These are phyloP conservation scores for Pelobates cultripes DNA, from an alignment of 2,797 vertebrate genomes.

Conservation along the genomic window DNA sequence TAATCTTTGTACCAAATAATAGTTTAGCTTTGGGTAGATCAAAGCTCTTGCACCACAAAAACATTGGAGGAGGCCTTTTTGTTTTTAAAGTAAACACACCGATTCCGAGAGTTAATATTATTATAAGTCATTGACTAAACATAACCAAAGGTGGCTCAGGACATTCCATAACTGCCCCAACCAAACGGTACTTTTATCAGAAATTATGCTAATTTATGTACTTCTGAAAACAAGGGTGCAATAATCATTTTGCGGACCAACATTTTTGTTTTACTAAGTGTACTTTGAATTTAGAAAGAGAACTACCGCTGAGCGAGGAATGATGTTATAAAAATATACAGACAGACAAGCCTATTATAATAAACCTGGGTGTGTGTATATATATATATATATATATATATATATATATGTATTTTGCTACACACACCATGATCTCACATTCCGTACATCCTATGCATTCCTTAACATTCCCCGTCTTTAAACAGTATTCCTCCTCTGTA, in stretches of 20 bases:
- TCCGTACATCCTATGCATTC: neutral
- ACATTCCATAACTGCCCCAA: neutral
- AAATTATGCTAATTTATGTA: neutral
- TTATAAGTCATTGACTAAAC: constrained; percentile 16
- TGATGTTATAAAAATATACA: neutral
- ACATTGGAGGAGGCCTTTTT: constrained; percentile 27
- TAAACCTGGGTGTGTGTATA: neutral
- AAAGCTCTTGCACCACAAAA: constrained; percentile 33
- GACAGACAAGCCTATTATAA: neutral
- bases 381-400: neutral
- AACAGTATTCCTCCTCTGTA: neutral
- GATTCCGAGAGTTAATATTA: constrained; percentile 37
- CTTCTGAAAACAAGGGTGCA: neutral
- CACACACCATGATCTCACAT: neutral
- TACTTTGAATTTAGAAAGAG: neutral
- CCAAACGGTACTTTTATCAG: neutral
- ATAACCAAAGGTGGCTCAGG: neutral
- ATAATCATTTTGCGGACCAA: neutral
- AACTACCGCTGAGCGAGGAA: neutral
- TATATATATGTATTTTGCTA: too few relatives aligned
- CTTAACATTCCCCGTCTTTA: neutral
- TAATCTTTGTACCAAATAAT: constrained; percentile 27
- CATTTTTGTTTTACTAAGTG: neutral
- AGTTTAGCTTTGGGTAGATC: constrained; percentile 47
- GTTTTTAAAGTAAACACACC: constrained; percentile 38